These are phyloP conservation scores for Temnothorax ravouxi DNA, from an alignment of 2,888 invertebrate species.

Conservation along the genomic window DNA sequence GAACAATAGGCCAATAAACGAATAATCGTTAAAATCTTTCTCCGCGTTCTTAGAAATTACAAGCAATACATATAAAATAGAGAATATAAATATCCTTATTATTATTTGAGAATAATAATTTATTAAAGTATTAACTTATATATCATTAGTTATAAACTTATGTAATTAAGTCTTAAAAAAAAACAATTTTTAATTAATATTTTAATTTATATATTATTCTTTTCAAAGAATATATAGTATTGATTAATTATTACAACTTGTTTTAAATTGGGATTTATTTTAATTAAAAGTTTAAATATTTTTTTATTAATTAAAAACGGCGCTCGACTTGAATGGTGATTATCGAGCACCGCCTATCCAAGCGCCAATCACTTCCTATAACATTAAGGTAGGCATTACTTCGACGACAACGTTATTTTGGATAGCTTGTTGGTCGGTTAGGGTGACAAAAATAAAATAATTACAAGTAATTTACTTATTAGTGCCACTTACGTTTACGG, in stretches of 20 bases:
- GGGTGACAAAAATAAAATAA: background rate
- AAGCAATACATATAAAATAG: background rate
- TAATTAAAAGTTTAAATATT: conserved; percentile 6
- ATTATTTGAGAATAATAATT: background rate
- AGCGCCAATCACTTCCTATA: conserved; percentile 69
- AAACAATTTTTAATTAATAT: background rate
- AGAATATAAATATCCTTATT: background rate
- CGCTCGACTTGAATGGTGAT: no score
- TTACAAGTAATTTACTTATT: background rate
- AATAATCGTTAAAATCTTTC: background rate
- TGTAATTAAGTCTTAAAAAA: background rate
- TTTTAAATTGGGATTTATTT: background rate
- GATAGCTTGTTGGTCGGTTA: background rate
- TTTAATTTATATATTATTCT: background rate
- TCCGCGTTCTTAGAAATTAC: background rate
- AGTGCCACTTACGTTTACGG: background rate
- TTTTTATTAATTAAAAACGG: background rate
- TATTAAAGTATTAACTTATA: background rate
- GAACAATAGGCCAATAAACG: background rate
- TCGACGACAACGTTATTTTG: background rate
- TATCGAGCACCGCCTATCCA: background rate
- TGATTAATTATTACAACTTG: background rate
- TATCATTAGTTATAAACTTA: background rate
- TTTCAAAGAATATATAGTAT: background rate
- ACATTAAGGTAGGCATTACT: conserved; percentile 51